These are phyloP conservation scores for Meriones unguiculatus DNA, from an alignment of 2,113 vertebrate species.

Conservation along the genomic window DNA sequence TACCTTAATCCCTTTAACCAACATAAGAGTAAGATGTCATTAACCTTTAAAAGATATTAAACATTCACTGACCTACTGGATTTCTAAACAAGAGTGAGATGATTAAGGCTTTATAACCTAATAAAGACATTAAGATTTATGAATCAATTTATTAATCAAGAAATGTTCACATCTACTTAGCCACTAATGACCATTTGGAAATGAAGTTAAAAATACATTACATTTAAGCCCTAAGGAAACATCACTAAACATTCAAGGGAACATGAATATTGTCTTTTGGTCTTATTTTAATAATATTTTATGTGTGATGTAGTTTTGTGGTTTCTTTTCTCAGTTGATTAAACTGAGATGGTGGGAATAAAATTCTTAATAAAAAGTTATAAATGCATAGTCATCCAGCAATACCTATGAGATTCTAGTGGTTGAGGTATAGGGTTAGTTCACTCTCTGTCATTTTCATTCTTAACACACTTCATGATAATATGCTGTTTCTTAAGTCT, in stretches of 20 bases:
- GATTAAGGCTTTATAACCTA: slow-evolving; percentile 20
- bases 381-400: background rate
- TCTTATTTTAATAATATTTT: background rate
- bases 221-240: background rate
- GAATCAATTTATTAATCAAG: slow-evolving; percentile 39
- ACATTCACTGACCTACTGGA: background rate
- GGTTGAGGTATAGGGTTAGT: background rate
- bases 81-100: slow-evolving; percentile 32
- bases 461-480: background rate
- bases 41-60: slow-evolving; percentile 54
- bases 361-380: background rate
- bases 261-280: background rate
- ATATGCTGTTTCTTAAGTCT: background rate
- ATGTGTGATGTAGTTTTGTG: background rate
- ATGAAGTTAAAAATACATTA: background rate
- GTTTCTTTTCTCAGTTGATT: background rate
- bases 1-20: slow-evolving; percentile 17
- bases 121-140: slow-evolving; percentile 47
- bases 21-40: background rate
- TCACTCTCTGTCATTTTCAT: background rate
- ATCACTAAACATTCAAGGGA: background rate
- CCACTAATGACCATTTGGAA: slow-evolving; percentile 25
- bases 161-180: background rate
- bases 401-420: background rate
- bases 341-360: background rate